Evolutionary conservation across 1,140 invertebrate genomes (phyloP).

Genomic region (Lepidostoma basale): DNA sequence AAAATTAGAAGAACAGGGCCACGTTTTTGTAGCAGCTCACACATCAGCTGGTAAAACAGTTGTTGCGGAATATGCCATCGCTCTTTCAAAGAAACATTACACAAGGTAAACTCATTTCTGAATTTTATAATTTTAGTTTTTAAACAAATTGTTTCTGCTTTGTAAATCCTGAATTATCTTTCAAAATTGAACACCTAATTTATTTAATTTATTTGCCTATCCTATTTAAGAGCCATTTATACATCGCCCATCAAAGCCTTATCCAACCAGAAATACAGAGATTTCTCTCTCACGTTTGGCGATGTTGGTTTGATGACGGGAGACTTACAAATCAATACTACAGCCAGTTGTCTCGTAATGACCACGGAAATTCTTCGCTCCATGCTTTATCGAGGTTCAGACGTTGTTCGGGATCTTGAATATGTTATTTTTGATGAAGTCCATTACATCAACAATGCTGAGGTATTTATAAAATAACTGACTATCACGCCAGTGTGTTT

Average conservation of each 20-base stretch:
- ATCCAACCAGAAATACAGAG: constrained; percentile 98
- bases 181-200: not conserved
- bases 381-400: constrained; percentile 96
- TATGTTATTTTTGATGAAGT: constrained; percentile 99
- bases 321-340: constrained; percentile 94
- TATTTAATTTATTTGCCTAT: not conserved
- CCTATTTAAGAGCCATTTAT: constrained; percentile 83
- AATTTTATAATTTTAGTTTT: not conserved
- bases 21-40: constrained; percentile 98
- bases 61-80: constrained; percentile 98
- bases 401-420: constrained; percentile 93
- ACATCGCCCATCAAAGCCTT: constrained; percentile 99
- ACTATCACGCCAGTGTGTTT: constrained; percentile 9
- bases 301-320: constrained; percentile 95
- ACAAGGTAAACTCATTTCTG: constrained; percentile 69
- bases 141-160: not conserved
- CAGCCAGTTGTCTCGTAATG: constrained; percentile 96
- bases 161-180: not conserved
- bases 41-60: constrained; percentile 99
- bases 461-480: constrained; percentile 75
- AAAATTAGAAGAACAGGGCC: constrained; percentile 90
- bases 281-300: constrained; percentile 92
- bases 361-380: constrained; percentile 98
- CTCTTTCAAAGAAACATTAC: constrained; percentile 89
- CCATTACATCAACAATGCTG: constrained; percentile 97